phyloP scores from a whole-genome alignment of 2,113 vertebrate genomes.

The Myotis brandtii region DNA sequence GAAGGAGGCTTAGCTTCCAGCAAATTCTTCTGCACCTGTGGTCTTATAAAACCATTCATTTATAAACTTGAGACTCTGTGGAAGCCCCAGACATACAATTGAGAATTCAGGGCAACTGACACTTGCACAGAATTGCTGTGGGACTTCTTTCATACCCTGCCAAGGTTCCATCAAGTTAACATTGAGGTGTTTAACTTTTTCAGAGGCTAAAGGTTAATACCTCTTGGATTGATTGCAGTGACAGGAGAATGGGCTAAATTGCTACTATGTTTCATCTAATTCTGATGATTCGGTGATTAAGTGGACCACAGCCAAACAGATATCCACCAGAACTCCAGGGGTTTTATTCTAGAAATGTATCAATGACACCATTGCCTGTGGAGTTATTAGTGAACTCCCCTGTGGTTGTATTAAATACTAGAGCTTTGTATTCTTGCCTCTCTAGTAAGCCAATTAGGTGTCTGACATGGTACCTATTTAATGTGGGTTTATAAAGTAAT shows the following conservation, averaged over 20 bases:
- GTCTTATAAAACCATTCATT: neutral
- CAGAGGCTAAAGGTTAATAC: neutral
- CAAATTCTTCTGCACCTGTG: constrained; percentile 8
- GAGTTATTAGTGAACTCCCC: constrained; percentile 37
- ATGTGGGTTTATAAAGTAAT: constrained; percentile 27
- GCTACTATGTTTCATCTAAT: constrained; percentile 35
- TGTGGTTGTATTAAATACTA: constrained; percentile 27
- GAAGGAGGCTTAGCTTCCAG: neutral
- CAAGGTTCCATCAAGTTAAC: constrained; percentile 38
- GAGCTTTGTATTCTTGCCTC: constrained; percentile 39
- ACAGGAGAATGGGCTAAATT: neutral
- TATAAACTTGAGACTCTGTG: constrained; percentile 11
- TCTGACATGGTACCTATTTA: constrained; percentile 14
- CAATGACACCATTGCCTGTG: neutral
- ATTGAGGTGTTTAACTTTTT: constrained; percentile 11
- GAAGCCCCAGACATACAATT: neutral
- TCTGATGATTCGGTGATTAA: constrained; percentile 34
- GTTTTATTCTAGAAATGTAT: constrained; percentile 48
- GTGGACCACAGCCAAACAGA: neutral
- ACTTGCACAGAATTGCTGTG: constrained; percentile 28
- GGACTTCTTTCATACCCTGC: neutral
- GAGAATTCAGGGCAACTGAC: constrained; percentile 40
- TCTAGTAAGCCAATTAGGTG: constrained; percentile 33
- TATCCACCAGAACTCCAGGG: neutral
- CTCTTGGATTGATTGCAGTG: neutral